These are phyloP conservation scores for Apaloderma vittatum DNA, from an alignment of 2,113 vertebrate genomes.

Conservation along the genomic window DNA sequence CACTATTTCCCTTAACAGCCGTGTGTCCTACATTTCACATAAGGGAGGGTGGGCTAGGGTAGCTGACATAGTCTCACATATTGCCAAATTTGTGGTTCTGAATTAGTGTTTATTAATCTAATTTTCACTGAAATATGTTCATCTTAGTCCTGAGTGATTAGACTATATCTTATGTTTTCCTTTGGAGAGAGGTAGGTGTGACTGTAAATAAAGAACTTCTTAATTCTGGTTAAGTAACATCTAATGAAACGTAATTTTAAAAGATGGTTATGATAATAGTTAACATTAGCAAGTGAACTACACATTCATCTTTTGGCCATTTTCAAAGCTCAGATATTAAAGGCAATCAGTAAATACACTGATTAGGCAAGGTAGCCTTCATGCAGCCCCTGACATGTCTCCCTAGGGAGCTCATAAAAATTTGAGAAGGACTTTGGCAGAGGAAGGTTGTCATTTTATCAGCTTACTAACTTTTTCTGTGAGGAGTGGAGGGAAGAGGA, in stretches of 20 bases:
- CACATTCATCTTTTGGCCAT: not conserved
- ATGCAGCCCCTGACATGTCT: not conserved
- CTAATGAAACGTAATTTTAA: conserved; percentile 14
- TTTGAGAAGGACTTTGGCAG: not conserved
- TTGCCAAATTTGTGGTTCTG: not conserved
- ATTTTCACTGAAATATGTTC: not conserved
- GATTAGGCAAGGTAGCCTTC: not conserved
- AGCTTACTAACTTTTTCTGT: not conserved
- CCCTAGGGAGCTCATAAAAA: not conserved
- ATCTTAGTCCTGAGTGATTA: not conserved
- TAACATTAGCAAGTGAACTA: not conserved
- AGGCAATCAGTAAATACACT: not conserved
- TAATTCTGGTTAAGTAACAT: conserved; percentile 35
- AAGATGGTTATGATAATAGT: not conserved
- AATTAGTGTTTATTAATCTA: not conserved
- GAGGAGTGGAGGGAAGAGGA: not conserved
- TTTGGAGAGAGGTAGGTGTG: not conserved
- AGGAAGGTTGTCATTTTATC: not conserved
- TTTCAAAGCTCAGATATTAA: not conserved
- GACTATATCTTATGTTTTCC: not conserved
- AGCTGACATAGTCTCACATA: not conserved
- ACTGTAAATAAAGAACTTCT: not conserved
- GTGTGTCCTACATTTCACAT: not conserved
- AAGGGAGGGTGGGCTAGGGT: not conserved
- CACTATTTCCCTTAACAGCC: not conserved